Evolutionary conservation across 2,888 invertebrate species (phyloP).

Genomic region (Tetheella fluctuosa): DNA sequence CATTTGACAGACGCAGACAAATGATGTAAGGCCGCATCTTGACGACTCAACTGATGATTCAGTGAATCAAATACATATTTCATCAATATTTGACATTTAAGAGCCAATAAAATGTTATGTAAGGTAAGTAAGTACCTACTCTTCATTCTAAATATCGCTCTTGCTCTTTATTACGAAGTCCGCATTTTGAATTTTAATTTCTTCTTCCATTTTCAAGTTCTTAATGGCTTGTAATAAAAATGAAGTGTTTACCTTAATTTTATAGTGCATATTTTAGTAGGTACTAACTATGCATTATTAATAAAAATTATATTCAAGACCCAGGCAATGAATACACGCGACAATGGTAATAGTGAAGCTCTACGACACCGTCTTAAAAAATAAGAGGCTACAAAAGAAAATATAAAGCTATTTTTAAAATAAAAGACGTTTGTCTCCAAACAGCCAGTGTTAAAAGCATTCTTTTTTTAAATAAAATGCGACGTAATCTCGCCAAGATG

Average conservation of each 20-base stretch:
- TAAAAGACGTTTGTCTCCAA: not conserved
- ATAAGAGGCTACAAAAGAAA: not conserved
- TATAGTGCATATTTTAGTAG: no score
- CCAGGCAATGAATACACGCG: not conserved
- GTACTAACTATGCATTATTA: not conserved
- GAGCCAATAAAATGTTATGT: no score
- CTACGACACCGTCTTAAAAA: not conserved
- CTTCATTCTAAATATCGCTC: not conserved
- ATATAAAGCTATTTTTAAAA: not conserved
- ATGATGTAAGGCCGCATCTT: slow-evolving; percentile 65
- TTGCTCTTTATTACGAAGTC: no score
- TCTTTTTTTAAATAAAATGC: slow-evolving; percentile 26
- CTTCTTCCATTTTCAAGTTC: not conserved
- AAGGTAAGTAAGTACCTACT: no score
- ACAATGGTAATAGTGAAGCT: not conserved
- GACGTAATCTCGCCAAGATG: slow-evolving; percentile 28
- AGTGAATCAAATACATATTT: slow-evolving; percentile 48
- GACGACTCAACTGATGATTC: slow-evolving; percentile 55
- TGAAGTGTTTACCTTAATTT: not conserved
- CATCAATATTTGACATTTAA: not conserved
- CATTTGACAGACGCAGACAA: slow-evolving; percentile 61
- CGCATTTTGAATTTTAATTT: not conserved
- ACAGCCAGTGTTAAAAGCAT: slow-evolving; percentile 19
- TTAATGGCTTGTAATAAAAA: not conserved
- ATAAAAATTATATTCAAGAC: not conserved